Evolutionary conservation across 2,113 vertebrate species (phyloP).

Genomic region (Neofelis nebulosa): DNA sequence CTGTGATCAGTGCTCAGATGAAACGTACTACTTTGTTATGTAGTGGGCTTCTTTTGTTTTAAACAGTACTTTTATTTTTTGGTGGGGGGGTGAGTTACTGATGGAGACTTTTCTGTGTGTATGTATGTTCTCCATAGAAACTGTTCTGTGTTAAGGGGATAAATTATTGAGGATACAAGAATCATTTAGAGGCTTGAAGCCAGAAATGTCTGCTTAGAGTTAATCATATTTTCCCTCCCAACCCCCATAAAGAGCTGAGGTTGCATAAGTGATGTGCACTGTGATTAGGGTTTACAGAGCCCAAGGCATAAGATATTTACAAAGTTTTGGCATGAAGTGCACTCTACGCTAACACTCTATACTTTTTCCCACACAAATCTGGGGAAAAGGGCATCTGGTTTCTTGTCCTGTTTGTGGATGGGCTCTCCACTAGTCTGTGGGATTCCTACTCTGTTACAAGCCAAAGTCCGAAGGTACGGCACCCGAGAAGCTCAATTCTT

Average conservation of each 20-base stretch:
- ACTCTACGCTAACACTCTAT: slow-evolving; percentile 58
- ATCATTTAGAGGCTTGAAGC: slow-evolving; percentile 64
- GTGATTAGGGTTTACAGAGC: slow-evolving; percentile 78
- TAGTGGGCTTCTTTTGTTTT: slow-evolving; percentile 14
- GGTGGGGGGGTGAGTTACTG: not conserved
- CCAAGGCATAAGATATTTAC: slow-evolving; percentile 75
- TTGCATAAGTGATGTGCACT: slow-evolving; percentile 72
- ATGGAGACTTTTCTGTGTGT: not conserved
- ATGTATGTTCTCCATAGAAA: slow-evolving; percentile 52
- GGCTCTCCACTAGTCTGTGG: slow-evolving; percentile 16
- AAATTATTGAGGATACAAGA: slow-evolving; percentile 73
- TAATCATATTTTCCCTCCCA: slow-evolving; percentile 77
- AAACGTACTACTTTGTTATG: slow-evolving; percentile 42
- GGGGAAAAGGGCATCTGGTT: slow-evolving; percentile 71
- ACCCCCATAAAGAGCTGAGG: slow-evolving; percentile 76
- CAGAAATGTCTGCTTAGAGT: slow-evolving; percentile 68
- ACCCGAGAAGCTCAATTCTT: not conserved
- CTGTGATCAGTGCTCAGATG: not conserved
- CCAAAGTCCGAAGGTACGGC: not conserved
- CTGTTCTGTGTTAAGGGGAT: slow-evolving; percentile 59
- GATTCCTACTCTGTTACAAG: slow-evolving; percentile 8
- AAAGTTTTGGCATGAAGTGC: slow-evolving; percentile 77
- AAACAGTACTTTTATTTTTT: not conserved
- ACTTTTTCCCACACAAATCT: slow-evolving; percentile 65
- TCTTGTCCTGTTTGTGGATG: slow-evolving; percentile 57